These are phyloP conservation scores for Sebastes trivittatus DNA, from an alignment of 2,797 vertebrate genomes.

Conservation along the genomic window DNA sequence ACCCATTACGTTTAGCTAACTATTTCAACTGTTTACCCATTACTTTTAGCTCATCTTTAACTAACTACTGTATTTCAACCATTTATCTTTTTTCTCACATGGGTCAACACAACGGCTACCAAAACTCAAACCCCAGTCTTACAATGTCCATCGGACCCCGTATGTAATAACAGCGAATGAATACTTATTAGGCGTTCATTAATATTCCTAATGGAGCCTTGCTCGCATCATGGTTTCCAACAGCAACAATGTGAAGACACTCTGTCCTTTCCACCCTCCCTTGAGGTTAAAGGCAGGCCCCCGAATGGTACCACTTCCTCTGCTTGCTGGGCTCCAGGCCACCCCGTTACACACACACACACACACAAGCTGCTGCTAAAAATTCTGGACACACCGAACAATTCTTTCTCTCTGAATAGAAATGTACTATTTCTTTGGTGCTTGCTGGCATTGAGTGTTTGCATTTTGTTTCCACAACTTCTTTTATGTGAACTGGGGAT, in stretches of 20 bases:
- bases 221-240: slow-evolving; percentile 54
- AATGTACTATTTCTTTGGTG: slow-evolving; percentile 44
- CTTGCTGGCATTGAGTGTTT: slow-evolving; percentile 29
- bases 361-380: slow-evolving; percentile 51
- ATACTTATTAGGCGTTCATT: slow-evolving; percentile 50
- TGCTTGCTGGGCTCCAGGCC: slow-evolving; percentile 61
- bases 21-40: no score
- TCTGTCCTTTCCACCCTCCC: slow-evolving; percentile 63
- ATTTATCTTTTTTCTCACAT: neutral
- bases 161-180: slow-evolving; percentile 27
- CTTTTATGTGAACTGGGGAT: slow-evolving; percentile 24
- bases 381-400: slow-evolving; percentile 71
- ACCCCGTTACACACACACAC: slow-evolving; percentile 9
- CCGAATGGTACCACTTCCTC: slow-evolving; percentile 70
- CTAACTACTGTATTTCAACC: neutral
- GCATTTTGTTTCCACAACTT: slow-evolving; percentile 39
- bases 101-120: neutral
- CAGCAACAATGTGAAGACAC: slow-evolving; percentile 70
- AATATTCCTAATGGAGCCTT: slow-evolving; percentile 71
- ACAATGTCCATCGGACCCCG: neutral
- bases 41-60: no score
- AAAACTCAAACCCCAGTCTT: neutral
- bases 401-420: slow-evolving; percentile 54
- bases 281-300: slow-evolving; percentile 58
- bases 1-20: no score